These are phyloP conservation scores for Pseudochromis fuscus DNA, from an alignment of 2,797 vertebrate genomes.

Conservation along the genomic window DNA sequence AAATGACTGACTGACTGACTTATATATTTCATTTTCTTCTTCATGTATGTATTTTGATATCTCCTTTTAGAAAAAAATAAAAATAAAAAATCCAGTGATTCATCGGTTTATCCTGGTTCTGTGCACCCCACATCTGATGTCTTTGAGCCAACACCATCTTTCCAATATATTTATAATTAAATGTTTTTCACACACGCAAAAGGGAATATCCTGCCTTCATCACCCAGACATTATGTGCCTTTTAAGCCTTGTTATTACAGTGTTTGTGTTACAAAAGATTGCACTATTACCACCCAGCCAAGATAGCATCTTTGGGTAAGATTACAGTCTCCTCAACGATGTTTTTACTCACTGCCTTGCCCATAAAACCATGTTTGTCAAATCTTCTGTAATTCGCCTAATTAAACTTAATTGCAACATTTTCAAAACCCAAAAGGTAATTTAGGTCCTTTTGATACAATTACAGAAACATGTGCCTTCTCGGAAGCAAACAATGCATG, in stretches of 20 bases:
- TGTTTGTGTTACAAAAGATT: constrained; percentile 8
- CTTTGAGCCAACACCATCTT: too few relatives aligned
- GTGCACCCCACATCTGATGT: too few relatives aligned
- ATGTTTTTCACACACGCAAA: neutral
- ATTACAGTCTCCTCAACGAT: neutral
- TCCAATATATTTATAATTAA: too few relatives aligned
- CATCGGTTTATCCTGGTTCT: too few relatives aligned
- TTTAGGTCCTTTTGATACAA: constrained; percentile 44
- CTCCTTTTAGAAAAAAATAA: too few relatives aligned
- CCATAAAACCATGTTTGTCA: constrained; percentile 22
- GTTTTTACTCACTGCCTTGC: constrained; percentile 24
- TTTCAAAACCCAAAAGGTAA: constrained; percentile 12
- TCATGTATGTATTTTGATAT: too few relatives aligned
- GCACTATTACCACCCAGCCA: neutral
- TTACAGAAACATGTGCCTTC: constrained; percentile 12
- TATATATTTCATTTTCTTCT: too few relatives aligned
- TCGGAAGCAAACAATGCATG: neutral
- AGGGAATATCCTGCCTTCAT: neutral
- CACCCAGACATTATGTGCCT: neutral
- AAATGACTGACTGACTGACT: too few relatives aligned
- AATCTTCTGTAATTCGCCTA: constrained; percentile 49
- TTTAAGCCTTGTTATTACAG: constrained; percentile 9
- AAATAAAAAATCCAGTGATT: too few relatives aligned
- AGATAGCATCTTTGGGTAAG: neutral
- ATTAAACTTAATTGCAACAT: constrained; percentile 44